phyloP scores from a whole-genome alignment of 2,888 invertebrate genomes.

The Andrena hattorfiana region DNA sequence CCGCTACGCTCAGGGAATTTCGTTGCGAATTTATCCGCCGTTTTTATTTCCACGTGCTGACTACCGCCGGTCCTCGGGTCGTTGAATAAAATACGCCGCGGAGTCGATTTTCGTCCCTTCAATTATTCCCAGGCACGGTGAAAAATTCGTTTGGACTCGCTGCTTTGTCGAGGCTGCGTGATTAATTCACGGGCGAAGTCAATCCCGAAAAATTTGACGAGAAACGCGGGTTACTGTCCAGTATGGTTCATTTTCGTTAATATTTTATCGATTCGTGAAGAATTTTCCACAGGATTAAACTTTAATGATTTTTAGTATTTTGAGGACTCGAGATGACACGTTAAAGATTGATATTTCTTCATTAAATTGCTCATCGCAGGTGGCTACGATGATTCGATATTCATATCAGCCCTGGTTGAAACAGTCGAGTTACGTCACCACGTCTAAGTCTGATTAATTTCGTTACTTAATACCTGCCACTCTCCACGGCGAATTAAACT shows the following conservation, averaged over 20 bases:
- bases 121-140: slow-evolving; percentile 11
- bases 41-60: neutral
- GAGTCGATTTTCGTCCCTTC: slow-evolving; percentile 7
- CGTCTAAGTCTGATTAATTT: slow-evolving; percentile 58
- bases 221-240: neutral
- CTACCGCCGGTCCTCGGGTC: neutral
- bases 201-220: neutral
- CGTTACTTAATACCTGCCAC: slow-evolving; percentile 56
- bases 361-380: slow-evolving; percentile 23
- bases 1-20: slow-evolving; percentile 34
- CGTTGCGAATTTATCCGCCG: slow-evolving; percentile 22
- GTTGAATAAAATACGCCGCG: slow-evolving; percentile 8
- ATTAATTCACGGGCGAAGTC: slow-evolving; percentile 11
- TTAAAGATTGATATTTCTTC: slow-evolving; percentile 11
- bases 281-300: no score
- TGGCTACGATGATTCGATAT: slow-evolving; percentile 36
- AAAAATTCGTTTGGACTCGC: slow-evolving; percentile 13
- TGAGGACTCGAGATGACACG: neutral
- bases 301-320: neutral
- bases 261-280: no score
- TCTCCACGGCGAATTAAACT: slow-evolving; percentile 43
- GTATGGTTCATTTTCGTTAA: neutral
- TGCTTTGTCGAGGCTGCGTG: slow-evolving; percentile 18
- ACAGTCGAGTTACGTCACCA: slow-evolving; percentile 39
- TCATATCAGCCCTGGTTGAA: slow-evolving; percentile 24